A percentile compares a stretch with the other conserved stretches of the same genome.
Evolutionary conservation across 2,797 vertebrate species (phyloP).

Genomic region (Discoglossus pictus): DNA sequence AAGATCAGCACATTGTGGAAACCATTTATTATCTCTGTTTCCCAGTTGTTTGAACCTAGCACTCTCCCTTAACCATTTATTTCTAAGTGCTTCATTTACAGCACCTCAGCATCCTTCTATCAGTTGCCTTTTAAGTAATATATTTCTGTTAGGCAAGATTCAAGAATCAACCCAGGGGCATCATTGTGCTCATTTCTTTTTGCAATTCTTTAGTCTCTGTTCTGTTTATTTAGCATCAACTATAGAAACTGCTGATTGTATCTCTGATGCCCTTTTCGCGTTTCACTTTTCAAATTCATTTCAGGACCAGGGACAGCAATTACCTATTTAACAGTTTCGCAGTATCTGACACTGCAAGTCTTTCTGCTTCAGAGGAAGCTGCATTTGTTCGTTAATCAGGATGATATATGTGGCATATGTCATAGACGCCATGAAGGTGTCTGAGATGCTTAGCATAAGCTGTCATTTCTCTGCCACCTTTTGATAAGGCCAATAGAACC

Average conservation of each 20-base stretch:
- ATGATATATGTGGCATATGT: too few species aligned
- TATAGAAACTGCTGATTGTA: neutral
- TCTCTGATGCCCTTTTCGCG: neutral
- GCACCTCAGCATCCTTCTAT: neutral
- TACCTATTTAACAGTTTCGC: neutral
- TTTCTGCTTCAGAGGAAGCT: too few species aligned
- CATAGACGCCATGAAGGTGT: too few species aligned
- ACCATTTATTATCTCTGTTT: constrained; percentile 1
- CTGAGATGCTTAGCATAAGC: too few species aligned
- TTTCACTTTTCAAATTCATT: neutral
- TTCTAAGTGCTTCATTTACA: constrained; percentile 5
- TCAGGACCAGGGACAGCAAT: constrained; percentile 4
- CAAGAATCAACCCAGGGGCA: constrained; percentile 22
- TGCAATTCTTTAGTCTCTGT: constrained; percentile 25
- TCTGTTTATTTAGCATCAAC: constrained; percentile 7
- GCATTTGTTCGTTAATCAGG: too few species aligned
- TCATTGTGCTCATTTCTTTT: constrained; percentile 4
- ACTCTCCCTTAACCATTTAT: neutral
- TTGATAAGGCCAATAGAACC: too few species aligned
- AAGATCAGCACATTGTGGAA: constrained; percentile 4
- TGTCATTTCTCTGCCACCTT: too few species aligned
- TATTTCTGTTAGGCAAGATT: constrained; percentile 6
- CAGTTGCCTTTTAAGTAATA: constrained; percentile 5
- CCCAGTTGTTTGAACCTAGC: neutral
- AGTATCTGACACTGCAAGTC: too few species aligned